A percentile compares a stretch with the other conserved stretches of the same genome.
These are phyloP conservation scores for Daktulosphaira vitifoliae DNA, from an alignment of 1,140 invertebrate genomes.

Conservation along the genomic window DNA sequence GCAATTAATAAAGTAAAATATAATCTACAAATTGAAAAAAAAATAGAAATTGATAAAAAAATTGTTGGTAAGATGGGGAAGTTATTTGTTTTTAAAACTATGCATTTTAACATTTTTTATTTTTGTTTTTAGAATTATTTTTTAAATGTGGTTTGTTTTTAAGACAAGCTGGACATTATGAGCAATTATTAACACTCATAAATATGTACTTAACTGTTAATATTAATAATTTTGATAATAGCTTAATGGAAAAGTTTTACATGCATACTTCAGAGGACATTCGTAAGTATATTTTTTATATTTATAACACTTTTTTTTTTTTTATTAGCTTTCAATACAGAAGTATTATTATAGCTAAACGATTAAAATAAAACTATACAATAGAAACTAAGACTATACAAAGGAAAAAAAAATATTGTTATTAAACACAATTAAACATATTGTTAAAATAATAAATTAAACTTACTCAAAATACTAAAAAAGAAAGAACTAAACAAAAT, in stretches of 20 bases:
- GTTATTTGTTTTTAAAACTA: neutral
- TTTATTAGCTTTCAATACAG: no score
- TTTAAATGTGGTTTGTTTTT: constrained; percentile 54
- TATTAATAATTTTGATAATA: constrained; percentile 16
- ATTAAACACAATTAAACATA: no score
- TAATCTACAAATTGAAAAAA: constrained; percentile 1
- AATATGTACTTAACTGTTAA: constrained; percentile 46
- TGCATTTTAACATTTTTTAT: neutral
- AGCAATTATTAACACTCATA: constrained; percentile 55
- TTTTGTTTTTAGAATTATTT: constrained; percentile 45
- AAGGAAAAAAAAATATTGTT: no score
- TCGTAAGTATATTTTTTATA: neutral
- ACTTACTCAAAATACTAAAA: no score
- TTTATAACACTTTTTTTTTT: neutral
- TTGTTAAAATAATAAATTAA: no score
- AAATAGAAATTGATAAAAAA: constrained; percentile 6
- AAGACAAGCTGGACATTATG: constrained; percentile 55
- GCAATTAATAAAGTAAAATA: constrained; percentile 9
- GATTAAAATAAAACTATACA: no score
- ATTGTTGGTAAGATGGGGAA: constrained; percentile 23
- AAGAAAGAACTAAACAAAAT: no score
- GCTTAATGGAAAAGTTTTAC: constrained; percentile 19
- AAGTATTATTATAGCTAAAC: no score
- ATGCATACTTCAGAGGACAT: constrained; percentile 14
- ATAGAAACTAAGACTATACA: no score